Conservation (phyloP, 2,113 vertebrate species). For the Plotosus lineatus region DNA sequence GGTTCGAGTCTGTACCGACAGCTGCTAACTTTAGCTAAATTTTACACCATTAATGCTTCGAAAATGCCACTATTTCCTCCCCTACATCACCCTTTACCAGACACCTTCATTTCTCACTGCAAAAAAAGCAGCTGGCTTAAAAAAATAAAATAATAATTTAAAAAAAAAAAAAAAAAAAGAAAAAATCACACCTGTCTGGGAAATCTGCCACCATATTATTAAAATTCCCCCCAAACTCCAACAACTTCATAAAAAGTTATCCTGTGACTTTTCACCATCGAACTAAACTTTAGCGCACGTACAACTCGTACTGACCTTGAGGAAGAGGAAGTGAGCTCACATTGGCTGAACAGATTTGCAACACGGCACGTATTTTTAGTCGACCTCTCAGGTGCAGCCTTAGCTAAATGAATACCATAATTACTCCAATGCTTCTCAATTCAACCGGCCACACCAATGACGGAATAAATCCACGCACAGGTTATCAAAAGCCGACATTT, state of each 20-base stretch:
- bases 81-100: neutral
- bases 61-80: neutral
- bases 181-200: constrained; percentile 11
- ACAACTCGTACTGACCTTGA: constrained; percentile 26
- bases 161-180: neutral
- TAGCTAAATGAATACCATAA: constrained; percentile 47
- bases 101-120: neutral
- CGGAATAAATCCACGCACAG: constrained; percentile 50
- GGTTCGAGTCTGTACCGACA: neutral
- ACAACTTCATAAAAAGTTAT: neutral
- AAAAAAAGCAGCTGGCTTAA: neutral
- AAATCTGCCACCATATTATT: neutral
- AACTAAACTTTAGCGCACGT: neutral
- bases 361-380: constrained; percentile 33
- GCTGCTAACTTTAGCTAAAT: neutral
- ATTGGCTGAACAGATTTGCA: constrained; percentile 22
- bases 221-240: neutral
- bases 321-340: neutral
- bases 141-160: neutral
- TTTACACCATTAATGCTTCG: neutral
- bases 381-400: constrained; percentile 5
- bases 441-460: constrained; percentile 40
- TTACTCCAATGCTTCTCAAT: constrained; percentile 42
- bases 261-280: neutral
- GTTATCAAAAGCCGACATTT: constrained; percentile 47